Percentiles rank a stretch among this genome's conserved stretches.
Evolutionary conservation across 2,888 invertebrate species (phyloP).

Genomic region (Drosophila histrio): DNA sequence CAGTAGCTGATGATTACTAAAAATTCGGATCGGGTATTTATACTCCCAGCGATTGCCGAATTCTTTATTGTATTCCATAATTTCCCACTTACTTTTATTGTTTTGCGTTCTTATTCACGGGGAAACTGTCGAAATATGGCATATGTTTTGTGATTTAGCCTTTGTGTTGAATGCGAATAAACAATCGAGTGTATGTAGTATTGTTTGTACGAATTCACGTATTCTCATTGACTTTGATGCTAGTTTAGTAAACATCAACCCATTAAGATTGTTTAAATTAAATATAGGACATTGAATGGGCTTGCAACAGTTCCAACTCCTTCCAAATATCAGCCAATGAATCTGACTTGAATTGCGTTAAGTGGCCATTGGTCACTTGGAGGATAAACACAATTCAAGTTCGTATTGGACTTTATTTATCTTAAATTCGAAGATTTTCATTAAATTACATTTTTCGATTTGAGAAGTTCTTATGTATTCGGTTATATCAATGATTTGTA

Average conservation of each 20-base stretch:
- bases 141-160: neutral
- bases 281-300: neutral
- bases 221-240: neutral
- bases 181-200: neutral
- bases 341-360: neutral
- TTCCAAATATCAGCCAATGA: neutral
- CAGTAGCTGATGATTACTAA: conserved; percentile 35
- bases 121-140: neutral
- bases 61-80: neutral
- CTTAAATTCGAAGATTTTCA: no score
- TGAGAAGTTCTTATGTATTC: no score
- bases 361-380: no score
- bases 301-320: neutral
- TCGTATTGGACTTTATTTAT: no score
- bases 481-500: no score
- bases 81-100: neutral
- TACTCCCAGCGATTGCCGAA: conserved; percentile 8
- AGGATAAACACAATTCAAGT: no score
- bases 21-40: conserved; percentile 19
- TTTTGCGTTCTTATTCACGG: neutral
- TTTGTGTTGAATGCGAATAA: neutral
- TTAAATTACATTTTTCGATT: no score
- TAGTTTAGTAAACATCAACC: conserved; percentile 4
- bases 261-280: neutral
- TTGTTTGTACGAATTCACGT: neutral